These are phyloP conservation scores for Amphipoea oculea DNA, from an alignment of 2,888 invertebrate species.

Conservation along the genomic window DNA sequence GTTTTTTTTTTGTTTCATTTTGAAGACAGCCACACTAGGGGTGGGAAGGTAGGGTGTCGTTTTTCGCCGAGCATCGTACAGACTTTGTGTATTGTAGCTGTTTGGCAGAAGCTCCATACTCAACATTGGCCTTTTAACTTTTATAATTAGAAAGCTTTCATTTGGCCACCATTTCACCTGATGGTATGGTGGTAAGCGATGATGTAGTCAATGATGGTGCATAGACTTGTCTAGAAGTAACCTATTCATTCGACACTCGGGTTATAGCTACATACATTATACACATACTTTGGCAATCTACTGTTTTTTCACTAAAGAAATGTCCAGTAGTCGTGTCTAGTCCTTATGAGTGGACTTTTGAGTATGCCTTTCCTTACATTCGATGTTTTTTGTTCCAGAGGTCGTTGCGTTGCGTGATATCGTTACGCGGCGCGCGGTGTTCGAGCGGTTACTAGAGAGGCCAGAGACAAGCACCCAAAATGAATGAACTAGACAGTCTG, in stretches of 20 bases:
- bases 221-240: not conserved
- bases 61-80: not conserved
- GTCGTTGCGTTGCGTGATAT: constrained; percentile 80
- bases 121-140: not conserved
- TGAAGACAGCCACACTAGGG: not conserved
- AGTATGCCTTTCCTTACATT: constrained; percentile 2
- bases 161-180: too few relatives aligned
- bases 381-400: constrained; percentile 66
- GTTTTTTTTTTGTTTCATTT: constrained; percentile 1
- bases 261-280: not conserved
- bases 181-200: too few relatives aligned
- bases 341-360: not conserved
- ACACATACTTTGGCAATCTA: not conserved
- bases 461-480: constrained; percentile 78
- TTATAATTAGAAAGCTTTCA: not conserved
- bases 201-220: not conserved
- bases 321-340: not conserved
- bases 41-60: not conserved
- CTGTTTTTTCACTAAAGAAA: not conserved
- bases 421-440: constrained; percentile 73
- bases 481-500: constrained; percentile 99
- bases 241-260: not conserved
- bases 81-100: not conserved
- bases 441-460: constrained; percentile 65
- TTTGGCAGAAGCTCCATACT: not conserved